Base-by-base conservation (phyloP, 2,888 invertebrate species). In the Caenorhabditis angaria region DNA sequence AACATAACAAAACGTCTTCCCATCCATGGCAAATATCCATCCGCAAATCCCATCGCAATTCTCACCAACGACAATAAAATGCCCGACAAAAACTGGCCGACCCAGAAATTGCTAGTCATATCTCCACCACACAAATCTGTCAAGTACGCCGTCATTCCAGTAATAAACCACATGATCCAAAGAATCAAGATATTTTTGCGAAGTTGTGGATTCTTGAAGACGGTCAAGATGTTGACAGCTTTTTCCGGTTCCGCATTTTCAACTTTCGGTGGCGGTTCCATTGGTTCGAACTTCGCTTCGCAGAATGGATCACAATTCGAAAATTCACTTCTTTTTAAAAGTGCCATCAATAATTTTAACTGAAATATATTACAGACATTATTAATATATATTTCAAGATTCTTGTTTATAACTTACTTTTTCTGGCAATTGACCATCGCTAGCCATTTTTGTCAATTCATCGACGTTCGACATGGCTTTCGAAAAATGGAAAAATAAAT, bases 231-330 rank as follows among this genome's bases (percentile, higher is more conserved):
- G 50, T 70, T 77, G 28, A 65, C 73, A 22, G 70, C 27, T 53
- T 74, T 64, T 60, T 79, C 79, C 20, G 76, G 68, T 2, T n/a
- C 61, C 0, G 65, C 67, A n/a, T 61, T 56, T 25, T 73, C 67
- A 28, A 47, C 53, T 35, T 71, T 71, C 48, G 35, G 55, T 22
- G 78, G 78, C 48, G 71, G 76, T 25, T 68, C 63, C 47, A 61
- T 66, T 61, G 78, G 79, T 53, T 61, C 76, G 25, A 75, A 77
- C n/a, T n/a, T 27, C 55, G 25, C 89, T 89, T 70, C 85, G 82
- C 2, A 82, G 78, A 53, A 89, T 88, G 28, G 83, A 62, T n/a
- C n/a, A n/a, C n/a, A n/a, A n/a, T n/a, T n/a, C n/a, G n/a, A n/a
- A n/a, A n/a, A n/a, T n/a, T n/a, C 70, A 89, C 89, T 65, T 89